phyloP scores from a whole-genome alignment of 2,888 invertebrate genomes.

The Ommatoiulus sabulosus region DNA sequence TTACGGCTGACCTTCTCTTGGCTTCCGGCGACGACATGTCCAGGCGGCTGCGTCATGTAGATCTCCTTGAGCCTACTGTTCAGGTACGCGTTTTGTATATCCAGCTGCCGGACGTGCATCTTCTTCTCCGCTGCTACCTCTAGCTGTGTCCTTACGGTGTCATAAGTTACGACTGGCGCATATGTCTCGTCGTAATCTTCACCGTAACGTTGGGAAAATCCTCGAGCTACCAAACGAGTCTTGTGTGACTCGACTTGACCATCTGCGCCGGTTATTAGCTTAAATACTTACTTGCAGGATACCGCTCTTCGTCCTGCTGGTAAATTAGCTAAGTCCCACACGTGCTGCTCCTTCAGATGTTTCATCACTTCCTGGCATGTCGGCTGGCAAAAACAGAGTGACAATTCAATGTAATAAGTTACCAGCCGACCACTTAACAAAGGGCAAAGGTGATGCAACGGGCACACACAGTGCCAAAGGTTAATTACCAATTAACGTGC shows the following conservation, averaged over 20 bases:
- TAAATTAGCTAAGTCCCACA: background rate
- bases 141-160: background rate
- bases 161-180: background rate
- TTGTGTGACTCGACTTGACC: background rate
- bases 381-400: too few relatives aligned
- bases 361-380: background rate
- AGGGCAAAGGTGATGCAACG: too few relatives aligned
- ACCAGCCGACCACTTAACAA: too few relatives aligned
- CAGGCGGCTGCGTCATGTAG: background rate
- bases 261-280: background rate
- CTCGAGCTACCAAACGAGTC: background rate
- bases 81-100: background rate
- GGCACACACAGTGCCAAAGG: too few relatives aligned
- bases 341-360: background rate
- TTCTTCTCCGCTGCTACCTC: background rate
- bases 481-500: too few relatives aligned
- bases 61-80: background rate
- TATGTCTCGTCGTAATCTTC: constrained; percentile 38
- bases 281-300: background rate
- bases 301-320: background rate
- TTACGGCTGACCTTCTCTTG: background rate
- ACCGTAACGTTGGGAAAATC: constrained; percentile 11
- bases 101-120: background rate
- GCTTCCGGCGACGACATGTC: background rate
- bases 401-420: too few relatives aligned